Conservation (phyloP, 2,888 invertebrate genomes). For the Acholoe squamosa region DNA sequence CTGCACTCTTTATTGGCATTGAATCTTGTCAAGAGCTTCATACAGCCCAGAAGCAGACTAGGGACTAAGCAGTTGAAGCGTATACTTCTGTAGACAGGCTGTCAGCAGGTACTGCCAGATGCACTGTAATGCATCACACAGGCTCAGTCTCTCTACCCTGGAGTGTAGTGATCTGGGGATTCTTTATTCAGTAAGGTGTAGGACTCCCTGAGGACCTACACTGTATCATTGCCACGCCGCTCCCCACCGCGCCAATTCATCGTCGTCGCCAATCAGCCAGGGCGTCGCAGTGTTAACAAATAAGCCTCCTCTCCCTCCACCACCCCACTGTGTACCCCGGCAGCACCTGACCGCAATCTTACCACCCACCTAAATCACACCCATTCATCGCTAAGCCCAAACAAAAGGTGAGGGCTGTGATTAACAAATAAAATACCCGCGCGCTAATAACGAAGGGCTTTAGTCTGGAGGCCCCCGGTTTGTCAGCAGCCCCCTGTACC, state of each 20-base stretch:
- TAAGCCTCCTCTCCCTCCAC: background rate
- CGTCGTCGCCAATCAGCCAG: slow-evolving; percentile 39
- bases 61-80: no score
- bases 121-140: background rate
- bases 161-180: slow-evolving; percentile 19
- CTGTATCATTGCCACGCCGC: slow-evolving; percentile 35
- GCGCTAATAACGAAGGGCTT: slow-evolving; percentile 35
- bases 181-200: slow-evolving; percentile 21
- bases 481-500: background rate
- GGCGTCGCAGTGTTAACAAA: slow-evolving; percentile 56
- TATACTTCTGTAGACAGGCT: no score
- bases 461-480: background rate
- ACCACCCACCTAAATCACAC: slow-evolving; percentile 18
- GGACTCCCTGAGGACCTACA: slow-evolving; percentile 35
- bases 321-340: background rate
- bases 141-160: background rate
- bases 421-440: slow-evolving; percentile 43
- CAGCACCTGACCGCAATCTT: slow-evolving; percentile 38
- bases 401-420: slow-evolving; percentile 27
- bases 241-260: slow-evolving; percentile 31
- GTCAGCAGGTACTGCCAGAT: no score
- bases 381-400: background rate
- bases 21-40: no score
- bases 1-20: no score
- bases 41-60: no score